Evolutionary conservation across 2,888 invertebrate species (phyloP).

Genomic region (Tetramorium bicarinatum): DNA sequence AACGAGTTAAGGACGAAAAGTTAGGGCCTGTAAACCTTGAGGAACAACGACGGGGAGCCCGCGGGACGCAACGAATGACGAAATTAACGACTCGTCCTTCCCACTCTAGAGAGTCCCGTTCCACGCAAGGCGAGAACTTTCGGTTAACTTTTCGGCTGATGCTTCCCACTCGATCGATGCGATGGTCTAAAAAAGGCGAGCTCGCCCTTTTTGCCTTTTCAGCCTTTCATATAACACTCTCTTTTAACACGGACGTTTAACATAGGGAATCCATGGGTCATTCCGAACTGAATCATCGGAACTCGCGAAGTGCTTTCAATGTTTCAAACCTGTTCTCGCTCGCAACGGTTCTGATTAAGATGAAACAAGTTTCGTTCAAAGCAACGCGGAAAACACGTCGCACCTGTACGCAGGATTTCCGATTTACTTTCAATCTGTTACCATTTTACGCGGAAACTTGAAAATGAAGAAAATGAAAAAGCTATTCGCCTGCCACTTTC

Average conservation of each 20-base stretch:
- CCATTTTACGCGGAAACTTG: not conserved
- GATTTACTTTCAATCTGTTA: slow-evolving; percentile 29
- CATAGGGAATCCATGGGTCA: not conserved
- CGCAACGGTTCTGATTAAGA: not conserved
- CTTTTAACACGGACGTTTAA: not conserved
- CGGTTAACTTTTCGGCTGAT: slow-evolving; percentile 60
- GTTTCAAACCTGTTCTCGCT: not conserved
- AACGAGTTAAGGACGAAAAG: slow-evolving; percentile 81
- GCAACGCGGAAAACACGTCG: not conserved
- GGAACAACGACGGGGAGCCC: slow-evolving; percentile 76
- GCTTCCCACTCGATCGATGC: slow-evolving; percentile 31
- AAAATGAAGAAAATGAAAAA: slow-evolving; percentile 14
- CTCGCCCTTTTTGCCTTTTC: not conserved
- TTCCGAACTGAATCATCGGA: not conserved
- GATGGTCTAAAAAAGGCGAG: slow-evolving; percentile 11
- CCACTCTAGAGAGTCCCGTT: slow-evolving; percentile 63
- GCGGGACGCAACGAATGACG: slow-evolving; percentile 78
- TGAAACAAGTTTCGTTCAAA: slow-evolving; percentile 5
- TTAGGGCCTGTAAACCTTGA: slow-evolving; percentile 80
- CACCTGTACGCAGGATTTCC: not conserved
- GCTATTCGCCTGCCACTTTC: slow-evolving; percentile 7
- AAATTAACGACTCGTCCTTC: slow-evolving; percentile 79
- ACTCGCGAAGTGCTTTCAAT: not conserved
- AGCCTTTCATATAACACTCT: not conserved
- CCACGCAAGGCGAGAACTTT: slow-evolving; percentile 73